Evolutionary conservation across 2,113 vertebrate species (phyloP).

Genomic region (Cisticola juncidis): DNA sequence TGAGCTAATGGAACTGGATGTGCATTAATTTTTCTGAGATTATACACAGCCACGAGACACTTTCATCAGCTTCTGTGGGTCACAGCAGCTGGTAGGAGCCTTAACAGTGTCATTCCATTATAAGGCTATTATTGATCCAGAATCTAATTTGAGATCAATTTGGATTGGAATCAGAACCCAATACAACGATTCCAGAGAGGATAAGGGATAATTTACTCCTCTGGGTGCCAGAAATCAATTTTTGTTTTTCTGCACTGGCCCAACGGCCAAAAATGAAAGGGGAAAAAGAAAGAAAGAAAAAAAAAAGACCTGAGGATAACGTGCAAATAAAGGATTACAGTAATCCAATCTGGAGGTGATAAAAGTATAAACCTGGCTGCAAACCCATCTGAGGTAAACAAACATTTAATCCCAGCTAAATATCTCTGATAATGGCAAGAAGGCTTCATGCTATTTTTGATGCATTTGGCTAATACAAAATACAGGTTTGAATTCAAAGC

Average conservation of each 20-base stretch:
- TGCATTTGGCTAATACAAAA: constrained; percentile 25
- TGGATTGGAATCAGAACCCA: constrained; percentile 56
- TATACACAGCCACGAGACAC: background rate
- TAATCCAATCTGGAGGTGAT: constrained; percentile 64
- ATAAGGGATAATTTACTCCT: constrained; percentile 55
- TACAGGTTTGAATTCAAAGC: constrained; percentile 4
- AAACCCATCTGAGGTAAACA: constrained; percentile 49
- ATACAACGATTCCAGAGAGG: constrained; percentile 43
- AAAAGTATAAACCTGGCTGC: constrained; percentile 13
- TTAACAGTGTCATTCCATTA: constrained; percentile 32
- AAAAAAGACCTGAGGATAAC: background rate
- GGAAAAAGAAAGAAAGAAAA: too few relatives aligned
- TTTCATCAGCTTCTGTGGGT: background rate
- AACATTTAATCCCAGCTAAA: constrained; percentile 58
- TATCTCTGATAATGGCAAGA: constrained; percentile 47
- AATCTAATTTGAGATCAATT: constrained; percentile 58
- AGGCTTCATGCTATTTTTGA: background rate
- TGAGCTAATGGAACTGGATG: background rate
- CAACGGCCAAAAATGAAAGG: background rate
- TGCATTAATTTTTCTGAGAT: constrained; percentile 36
- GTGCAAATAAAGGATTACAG: constrained; percentile 58
- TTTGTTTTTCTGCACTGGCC: constrained; percentile 29
- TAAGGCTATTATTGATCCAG: constrained; percentile 47
- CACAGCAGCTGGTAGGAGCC: constrained; percentile 23
- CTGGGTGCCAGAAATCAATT: constrained; percentile 42